Conservation (phyloP, 2,888 invertebrate genomes). For the Anarsia innoxiella region DNA sequence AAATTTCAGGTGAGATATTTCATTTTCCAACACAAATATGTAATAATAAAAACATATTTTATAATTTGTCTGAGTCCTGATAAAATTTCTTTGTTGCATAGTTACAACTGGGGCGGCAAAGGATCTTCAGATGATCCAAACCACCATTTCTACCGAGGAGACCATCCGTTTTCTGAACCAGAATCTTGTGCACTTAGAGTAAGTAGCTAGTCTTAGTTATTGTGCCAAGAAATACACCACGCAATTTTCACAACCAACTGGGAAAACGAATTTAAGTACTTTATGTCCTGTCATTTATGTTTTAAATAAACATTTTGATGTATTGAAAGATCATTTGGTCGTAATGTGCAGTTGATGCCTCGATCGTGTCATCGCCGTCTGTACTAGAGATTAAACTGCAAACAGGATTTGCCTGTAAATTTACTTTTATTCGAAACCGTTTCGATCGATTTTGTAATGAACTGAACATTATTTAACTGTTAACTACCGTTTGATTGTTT, state of each 20-base stretch:
- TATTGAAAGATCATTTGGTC: slow-evolving; percentile 37
- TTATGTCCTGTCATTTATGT: too few species aligned
- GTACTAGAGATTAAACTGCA: slow-evolving; percentile 58
- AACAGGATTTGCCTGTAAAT: slow-evolving; percentile 61
- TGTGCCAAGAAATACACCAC: too few species aligned
- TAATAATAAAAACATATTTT: background rate
- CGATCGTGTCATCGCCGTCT: slow-evolving; percentile 54
- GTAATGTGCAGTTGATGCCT: slow-evolving; percentile 53
- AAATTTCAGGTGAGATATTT: slow-evolving; percentile 79
- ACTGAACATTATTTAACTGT: too few species aligned
- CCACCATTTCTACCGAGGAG: slow-evolving; percentile 47
- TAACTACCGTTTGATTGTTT: too few species aligned
- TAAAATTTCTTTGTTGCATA: too few species aligned
- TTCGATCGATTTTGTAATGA: slow-evolving; percentile 48
- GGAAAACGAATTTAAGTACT: too few species aligned
- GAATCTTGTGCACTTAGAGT: slow-evolving; percentile 53
- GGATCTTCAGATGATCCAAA: slow-evolving; percentile 49
- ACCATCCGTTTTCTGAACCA: slow-evolving; percentile 55
- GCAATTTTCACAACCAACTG: too few species aligned
- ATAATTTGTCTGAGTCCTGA: background rate
- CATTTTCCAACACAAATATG: background rate
- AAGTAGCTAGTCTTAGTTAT: too few species aligned
- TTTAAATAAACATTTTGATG: background rate
- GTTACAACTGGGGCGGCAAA: slow-evolving; percentile 51
- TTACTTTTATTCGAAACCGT: too few species aligned